Base-by-base conservation (phyloP, 1,140 invertebrate species). In the Gryon sp. region DNA sequence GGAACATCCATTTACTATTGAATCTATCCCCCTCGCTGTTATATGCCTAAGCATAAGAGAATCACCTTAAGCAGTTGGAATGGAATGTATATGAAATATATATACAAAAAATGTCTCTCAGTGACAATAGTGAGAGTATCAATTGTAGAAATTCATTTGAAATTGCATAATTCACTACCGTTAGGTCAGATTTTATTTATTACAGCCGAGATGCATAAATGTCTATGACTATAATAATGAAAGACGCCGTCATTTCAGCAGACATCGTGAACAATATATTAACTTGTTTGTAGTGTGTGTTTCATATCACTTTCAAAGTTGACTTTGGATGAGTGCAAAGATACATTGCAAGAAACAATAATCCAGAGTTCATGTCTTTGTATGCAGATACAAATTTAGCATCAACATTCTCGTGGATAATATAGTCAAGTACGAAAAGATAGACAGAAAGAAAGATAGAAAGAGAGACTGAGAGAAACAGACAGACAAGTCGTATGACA, bases 321-420 rank as follows among this genome's bases (percentile, higher is more conserved):
- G 24, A 70, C 45, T 20, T 52, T 18, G 46, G 46, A 70, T 36
- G 55, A 38, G 45, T 32, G 55, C 24, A 32, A 19, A 2, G 28
- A 7, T 24, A 40, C 34, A 28, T 52, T 45, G 48, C 32, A 12
- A 8, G n/a, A 53, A 70, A 60, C 55, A 60, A 60, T 70, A 60
- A 52, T 70, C 66, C n/a, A 41, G 34, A 18, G 30, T 14, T 41
- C 18, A 34, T 41, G 22, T 53, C 57, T 62, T 73, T 73, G 59
- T 73, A 73, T 73, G 69, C 34, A 73, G 69, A 73, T 63, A 57
- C 0, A 53, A n/a, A 20, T 12, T 8, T 6, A n/a, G 38, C 40
- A 59, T 43, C 30, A 9, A 59, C 48, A 73, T 65, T 57, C 59
- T 57, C 40, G 22, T 9, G 26, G 40, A 45, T 15, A 16, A 8